phyloP scores from a whole-genome alignment of 2,797 vertebrate species.

The Ctenochaetus hawaiiensis region DNA sequence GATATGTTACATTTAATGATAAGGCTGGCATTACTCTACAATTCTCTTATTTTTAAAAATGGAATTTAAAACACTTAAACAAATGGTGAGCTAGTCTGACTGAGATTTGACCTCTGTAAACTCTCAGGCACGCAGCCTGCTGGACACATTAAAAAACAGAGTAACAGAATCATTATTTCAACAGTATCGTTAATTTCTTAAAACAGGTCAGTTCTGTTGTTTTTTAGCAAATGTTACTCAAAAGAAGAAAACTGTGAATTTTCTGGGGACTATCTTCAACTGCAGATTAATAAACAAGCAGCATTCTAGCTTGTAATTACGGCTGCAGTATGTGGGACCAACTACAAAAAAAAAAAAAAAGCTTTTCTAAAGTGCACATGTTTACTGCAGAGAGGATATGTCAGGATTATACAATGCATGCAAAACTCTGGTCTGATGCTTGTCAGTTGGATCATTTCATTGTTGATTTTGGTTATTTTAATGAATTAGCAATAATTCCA shows the following conservation, averaged over 20 bases:
- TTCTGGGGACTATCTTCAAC: slow-evolving; percentile 1
- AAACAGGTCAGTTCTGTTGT: neutral
- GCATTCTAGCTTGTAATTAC: neutral
- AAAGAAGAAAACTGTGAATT: neutral
- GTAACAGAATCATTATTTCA: neutral
- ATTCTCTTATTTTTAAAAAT: neutral
- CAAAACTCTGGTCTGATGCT: neutral
- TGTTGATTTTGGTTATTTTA: neutral
- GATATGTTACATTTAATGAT: neutral
- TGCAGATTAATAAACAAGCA: neutral
- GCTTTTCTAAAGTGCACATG: neutral
- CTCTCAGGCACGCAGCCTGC: neutral
- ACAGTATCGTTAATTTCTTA: neutral
- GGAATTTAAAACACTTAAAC: no score
- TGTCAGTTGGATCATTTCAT: neutral
- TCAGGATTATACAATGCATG: neutral
- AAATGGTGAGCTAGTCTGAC: no score
- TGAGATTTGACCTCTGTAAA: neutral
- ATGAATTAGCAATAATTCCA: neutral
- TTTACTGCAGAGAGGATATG: neutral
- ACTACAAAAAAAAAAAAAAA: neutral
- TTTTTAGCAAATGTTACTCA: neutral
- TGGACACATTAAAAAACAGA: neutral
- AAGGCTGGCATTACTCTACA: neutral
- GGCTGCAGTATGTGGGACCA: neutral